Conservation (phyloP, 2,797 vertebrate genomes). For the Odontamblyopus lacepedii region DNA sequence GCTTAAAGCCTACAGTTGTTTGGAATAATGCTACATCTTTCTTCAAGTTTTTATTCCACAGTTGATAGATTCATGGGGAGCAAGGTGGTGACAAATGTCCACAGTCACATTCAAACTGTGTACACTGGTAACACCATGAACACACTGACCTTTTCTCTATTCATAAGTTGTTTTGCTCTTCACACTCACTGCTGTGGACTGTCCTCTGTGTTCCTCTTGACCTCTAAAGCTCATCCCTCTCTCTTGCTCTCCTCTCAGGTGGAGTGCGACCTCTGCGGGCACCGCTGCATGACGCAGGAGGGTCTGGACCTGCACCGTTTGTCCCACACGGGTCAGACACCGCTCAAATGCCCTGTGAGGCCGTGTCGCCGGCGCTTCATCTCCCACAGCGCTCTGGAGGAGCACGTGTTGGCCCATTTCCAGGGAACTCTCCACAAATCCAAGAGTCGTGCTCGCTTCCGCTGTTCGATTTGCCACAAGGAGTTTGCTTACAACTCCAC, state of each 20-base stretch:
- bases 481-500: conserved; percentile 83
- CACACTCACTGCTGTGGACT: conserved; percentile 2
- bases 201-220: neutral
- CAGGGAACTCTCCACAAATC: conserved; percentile 69
- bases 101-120: conserved; percentile 12
- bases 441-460: conserved; percentile 72
- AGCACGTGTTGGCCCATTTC: conserved; percentile 79
- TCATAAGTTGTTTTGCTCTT: conserved; percentile 7
- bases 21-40: neutral
- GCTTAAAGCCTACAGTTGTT: neutral
- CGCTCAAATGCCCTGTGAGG: conserved; percentile 80
- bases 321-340: conserved; percentile 83
- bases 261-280: conserved; percentile 83
- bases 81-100: conserved; percentile 17
- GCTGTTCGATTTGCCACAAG: conserved; percentile 78
- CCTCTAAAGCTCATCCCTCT: neutral
- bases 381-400: conserved; percentile 73
- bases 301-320: conserved; percentile 82
- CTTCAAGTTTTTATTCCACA: neutral
- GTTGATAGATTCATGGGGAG: neutral
- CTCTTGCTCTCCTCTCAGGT: conserved; percentile 49
- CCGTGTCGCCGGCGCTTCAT: conserved; percentile 81
- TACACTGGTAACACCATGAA: conserved; percentile 21
- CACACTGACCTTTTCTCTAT: conserved; percentile 30
- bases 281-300: conserved; percentile 83